Evolutionary conservation across 2,888 invertebrate species (phyloP), one percentile per base, ranked within the genome.

Genomic region (Aphidoletes aphidimyza): DNA sequence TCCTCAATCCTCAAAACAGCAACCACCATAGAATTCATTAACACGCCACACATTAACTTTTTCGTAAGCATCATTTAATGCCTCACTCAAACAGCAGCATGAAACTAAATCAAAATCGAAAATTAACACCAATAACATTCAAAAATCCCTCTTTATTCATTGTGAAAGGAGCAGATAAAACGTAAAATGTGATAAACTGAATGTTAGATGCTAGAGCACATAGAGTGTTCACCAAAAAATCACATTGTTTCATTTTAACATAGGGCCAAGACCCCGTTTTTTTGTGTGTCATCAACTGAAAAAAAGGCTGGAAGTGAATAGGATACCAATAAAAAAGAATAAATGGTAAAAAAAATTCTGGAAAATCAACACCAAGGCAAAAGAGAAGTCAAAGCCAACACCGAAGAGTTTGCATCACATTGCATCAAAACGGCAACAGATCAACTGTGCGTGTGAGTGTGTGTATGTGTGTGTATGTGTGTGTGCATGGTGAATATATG

Each of bases 41-140:
- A 69, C 69, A 30, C 30, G 69, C 69, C 69, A 69, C 69, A 69
- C 69, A 69, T 69, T 69, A 69, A 69, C 69, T 69, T 69, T 17
- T 54, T 54, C 22, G 11, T 30, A n/a, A n/a, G 69, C 69, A 34
- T 69, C 69, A 69, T 69, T 69, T 26, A 69, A 42, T n/a, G 42
- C 42, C 14, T 14, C 8, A 42, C 42, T 42, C 42, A 9, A 42
- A 14, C 42, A 14, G 42, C n/a, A n/a, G n/a, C 54, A 22, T 54
- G 54, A 54, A 69, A 69, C 30, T 69, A 69, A 69, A 69, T 69
- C 69, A 69, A 30, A 30, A 69, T 69, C 69, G 69, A 69, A 69
- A 69, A 69, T 69, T 69, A 69, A 69, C 69, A 69, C 69, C 69
- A 69, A 69, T 69, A 69, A 69, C 69, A 30, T 30, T 34, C 30